These are phyloP conservation scores for Rhopilema esculentum DNA, from an alignment of 30 jellyfish, hydroid and myxozoan genomes.

Conservation along the genomic window DNA sequence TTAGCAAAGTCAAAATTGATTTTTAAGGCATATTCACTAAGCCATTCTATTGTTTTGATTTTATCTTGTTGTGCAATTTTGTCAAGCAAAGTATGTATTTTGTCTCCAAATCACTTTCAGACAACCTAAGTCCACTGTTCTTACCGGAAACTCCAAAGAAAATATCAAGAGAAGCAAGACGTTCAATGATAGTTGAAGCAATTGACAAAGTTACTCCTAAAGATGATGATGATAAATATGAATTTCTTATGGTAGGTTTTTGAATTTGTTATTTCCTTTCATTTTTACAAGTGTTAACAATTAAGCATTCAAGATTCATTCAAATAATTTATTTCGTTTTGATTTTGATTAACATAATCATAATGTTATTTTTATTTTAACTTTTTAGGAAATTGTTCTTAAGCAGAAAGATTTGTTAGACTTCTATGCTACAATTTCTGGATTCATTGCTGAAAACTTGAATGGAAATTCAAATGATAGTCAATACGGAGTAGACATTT, in stretches of 20 bases:
- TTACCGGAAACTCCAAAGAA: constrained; percentile 62
- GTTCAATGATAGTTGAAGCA: constrained; percentile 35
- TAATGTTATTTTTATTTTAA: not conserved
- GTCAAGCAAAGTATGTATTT: not conserved
- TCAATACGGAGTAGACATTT: constrained; percentile 39
- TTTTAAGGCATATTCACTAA: too few relatives aligned
- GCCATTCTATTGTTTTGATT: too few relatives aligned
- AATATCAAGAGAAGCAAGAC: constrained; percentile 37
- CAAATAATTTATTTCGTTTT: not conserved
- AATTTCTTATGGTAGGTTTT: constrained; percentile 37
- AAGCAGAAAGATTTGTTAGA: constrained; percentile 64
- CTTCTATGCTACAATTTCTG: constrained; percentile 68
- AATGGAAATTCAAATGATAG: constrained; percentile 3
- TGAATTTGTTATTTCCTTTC: too few relatives aligned
- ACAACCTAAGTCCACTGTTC: constrained; percentile 37
- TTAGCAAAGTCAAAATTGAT: too few relatives aligned
- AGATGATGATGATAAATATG: constrained; percentile 26
- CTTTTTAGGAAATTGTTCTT: constrained; percentile 35
- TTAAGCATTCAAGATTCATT: too few relatives aligned
- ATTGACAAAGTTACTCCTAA: constrained; percentile 50
- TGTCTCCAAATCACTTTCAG: constrained; percentile 18
- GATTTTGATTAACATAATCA: not conserved
- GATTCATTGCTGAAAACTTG: constrained; percentile 40
- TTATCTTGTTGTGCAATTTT: too few relatives aligned
- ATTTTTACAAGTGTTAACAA: not conserved